Base-by-base conservation (phyloP, 2,113 vertebrate species). In the Urocitellus parryii region DNA sequence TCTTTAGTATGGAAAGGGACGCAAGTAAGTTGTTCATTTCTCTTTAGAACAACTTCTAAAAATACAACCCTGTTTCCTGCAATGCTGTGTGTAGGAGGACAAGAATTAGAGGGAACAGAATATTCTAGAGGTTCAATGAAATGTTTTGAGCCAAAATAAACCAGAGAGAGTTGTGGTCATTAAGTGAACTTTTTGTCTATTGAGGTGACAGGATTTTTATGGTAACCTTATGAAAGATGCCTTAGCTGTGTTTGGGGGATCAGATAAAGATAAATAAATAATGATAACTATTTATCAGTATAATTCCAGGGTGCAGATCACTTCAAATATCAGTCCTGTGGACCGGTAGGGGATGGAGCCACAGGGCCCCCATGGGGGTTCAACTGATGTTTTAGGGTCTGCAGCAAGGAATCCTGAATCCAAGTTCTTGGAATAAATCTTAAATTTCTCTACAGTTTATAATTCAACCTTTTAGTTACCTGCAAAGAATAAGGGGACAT, bases 41-140 rank as follows among this genome's bases (percentile, higher is more conserved):
- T 78, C 45, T 86, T 93, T 65, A 65, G 95, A 96, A 95, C 12
- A 51, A 13, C 58, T 79, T 94, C 96, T 93, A 70, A 95, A 97
- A 96, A 88, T 92, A 95, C 90, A 72, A 58, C 29, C 4, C 6
- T 3, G 6, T 89, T 76, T 83, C 56, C 42, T 72, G 32, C 76
- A 56, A 27, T 72, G 51, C 37, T 42, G 2, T 80, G 72, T 67
- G 68, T 93, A 91, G 76, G 76, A 94, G 72, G 83, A 67, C 77
- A 93, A 53, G 76, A 77, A 88, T 89, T 22, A 34, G 63, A 97
- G 32, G 63, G 25, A 81, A 84, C 14, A 80, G 82, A 96, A 87
- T 81, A 90, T 88, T 95, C 70, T 92, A 72, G 56, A 61, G 68
- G 32, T 86, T 93, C 45, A 74, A 29, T 77, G 72, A 92, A 77